Evolutionary conservation across 2,888 invertebrate genomes (phyloP).

Genomic region (Andrena chrysosceles): DNA sequence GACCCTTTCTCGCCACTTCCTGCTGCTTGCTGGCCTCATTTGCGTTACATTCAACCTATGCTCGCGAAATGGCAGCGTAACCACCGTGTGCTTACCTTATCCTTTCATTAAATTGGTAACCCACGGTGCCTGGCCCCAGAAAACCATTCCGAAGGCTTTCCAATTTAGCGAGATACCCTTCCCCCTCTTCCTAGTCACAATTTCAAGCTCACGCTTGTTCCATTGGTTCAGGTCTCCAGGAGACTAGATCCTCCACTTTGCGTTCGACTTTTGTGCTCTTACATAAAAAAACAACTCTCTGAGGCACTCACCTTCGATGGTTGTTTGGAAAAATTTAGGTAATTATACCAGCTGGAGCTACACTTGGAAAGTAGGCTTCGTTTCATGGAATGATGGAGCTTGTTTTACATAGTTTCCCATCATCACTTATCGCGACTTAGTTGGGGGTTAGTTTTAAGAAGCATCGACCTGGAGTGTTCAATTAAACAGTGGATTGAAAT

Average conservation of each 20-base stretch:
- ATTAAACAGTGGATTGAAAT: too few relatives aligned
- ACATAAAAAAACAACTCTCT: too few relatives aligned
- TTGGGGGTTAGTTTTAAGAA: too few relatives aligned
- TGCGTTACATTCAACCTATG: constrained; percentile 40
- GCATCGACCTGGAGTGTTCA: too few relatives aligned
- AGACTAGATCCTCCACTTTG: background rate
- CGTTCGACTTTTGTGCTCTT: background rate
- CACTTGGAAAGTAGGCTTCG: too few relatives aligned
- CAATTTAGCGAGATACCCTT: constrained; percentile 26
- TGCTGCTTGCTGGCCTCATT: constrained; percentile 37
- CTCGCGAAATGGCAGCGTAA: constrained; percentile 12
- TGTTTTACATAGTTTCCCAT: too few relatives aligned
- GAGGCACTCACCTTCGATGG: too few relatives aligned
- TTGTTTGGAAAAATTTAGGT: too few relatives aligned
- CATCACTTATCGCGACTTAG: too few relatives aligned
- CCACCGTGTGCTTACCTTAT: constrained; percentile 20
- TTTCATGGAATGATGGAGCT: too few relatives aligned
- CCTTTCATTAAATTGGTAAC: constrained; percentile 49
- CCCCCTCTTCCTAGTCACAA: background rate
- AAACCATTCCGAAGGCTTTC: constrained; percentile 7
- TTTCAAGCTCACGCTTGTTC: background rate
- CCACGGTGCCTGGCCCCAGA: background rate
- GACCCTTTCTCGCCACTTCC: constrained; percentile 29
- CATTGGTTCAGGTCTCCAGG: background rate
- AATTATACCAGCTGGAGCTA: too few relatives aligned